phyloP scores from a whole-genome alignment of 2,888 invertebrate genomes.

The Cantharis flavilabris region DNA sequence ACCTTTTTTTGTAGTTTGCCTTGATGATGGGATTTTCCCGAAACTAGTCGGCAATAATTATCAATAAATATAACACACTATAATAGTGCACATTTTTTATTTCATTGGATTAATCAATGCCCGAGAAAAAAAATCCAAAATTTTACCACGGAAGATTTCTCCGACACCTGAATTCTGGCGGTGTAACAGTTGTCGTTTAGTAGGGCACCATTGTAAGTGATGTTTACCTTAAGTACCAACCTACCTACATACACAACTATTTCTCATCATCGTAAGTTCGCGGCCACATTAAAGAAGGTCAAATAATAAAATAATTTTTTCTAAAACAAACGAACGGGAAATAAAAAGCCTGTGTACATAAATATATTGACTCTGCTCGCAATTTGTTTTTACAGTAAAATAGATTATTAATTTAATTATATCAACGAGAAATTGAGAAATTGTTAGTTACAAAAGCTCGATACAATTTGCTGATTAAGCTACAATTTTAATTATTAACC shows the following conservation, averaged over 20 bases:
- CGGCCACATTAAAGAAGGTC: neutral
- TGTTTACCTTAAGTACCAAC: neutral
- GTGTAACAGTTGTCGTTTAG: slow-evolving; percentile 1
- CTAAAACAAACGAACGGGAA: neutral
- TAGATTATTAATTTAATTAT: neutral
- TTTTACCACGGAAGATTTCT: neutral
- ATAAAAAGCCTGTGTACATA: neutral
- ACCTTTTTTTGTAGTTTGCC: too few species aligned
- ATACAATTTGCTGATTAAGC: neutral
- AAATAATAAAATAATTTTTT: neutral
- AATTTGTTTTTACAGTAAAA: neutral
- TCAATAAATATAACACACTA: too few species aligned
- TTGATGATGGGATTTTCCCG: too few species aligned
- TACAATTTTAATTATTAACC: neutral
- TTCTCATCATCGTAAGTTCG: neutral
- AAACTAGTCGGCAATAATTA: too few species aligned
- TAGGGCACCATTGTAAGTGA: neutral
- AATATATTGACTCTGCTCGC: neutral
- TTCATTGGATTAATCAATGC: neutral
- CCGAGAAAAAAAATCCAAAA: neutral
- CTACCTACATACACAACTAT: neutral
- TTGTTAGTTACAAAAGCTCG: neutral
- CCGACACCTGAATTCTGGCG: neutral
- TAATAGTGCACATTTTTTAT: too few species aligned
- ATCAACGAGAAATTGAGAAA: neutral